Percentiles rank a stretch among this genome's conserved stretches.
phyloP scores from a whole-genome alignment of 1,140 invertebrate species.

The Manduca sexta region DNA sequence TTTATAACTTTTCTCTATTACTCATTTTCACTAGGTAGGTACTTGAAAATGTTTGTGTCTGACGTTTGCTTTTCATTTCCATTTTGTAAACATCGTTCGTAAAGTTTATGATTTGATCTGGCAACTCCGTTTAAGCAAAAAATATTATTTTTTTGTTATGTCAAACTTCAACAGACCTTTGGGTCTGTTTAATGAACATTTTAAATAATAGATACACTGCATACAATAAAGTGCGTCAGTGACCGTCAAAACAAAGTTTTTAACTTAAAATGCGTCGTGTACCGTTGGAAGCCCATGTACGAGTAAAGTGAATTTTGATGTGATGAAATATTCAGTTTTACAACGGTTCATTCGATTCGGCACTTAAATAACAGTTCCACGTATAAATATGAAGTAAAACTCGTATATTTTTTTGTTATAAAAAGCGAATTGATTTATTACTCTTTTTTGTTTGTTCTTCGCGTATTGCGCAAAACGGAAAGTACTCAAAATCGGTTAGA shows the following conservation, averaged over 20 bases:
- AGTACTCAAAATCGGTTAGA: too few species aligned
- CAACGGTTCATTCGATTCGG: not conserved
- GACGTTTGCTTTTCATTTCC: too few species aligned
- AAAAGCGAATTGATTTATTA: too few species aligned
- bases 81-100: too few species aligned
- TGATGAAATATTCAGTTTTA: conserved; percentile 30
- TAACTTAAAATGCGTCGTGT: conserved; percentile 1
- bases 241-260: conserved; percentile 4
- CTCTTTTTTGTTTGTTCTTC: too few species aligned
- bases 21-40: too few species aligned
- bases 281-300: conserved; percentile 10
- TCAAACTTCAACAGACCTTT: not conserved
- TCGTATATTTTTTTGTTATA: too few species aligned
- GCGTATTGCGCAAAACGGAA: too few species aligned
- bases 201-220: conserved; percentile 39
- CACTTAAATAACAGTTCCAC: not conserved
- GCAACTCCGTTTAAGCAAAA: not conserved
- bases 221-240: conserved; percentile 37
- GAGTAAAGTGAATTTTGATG: conserved; percentile 19
- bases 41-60: too few species aligned
- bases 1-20: too few species aligned
- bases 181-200: not conserved
- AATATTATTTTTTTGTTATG: not conserved
- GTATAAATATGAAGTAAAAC: not conserved
- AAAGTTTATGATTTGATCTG: not conserved